A percentile compares a stretch with the other conserved stretches of the same genome.
Conservation (phyloP, 2,113 vertebrate species). For the Arvicanthis niloticus region DNA sequence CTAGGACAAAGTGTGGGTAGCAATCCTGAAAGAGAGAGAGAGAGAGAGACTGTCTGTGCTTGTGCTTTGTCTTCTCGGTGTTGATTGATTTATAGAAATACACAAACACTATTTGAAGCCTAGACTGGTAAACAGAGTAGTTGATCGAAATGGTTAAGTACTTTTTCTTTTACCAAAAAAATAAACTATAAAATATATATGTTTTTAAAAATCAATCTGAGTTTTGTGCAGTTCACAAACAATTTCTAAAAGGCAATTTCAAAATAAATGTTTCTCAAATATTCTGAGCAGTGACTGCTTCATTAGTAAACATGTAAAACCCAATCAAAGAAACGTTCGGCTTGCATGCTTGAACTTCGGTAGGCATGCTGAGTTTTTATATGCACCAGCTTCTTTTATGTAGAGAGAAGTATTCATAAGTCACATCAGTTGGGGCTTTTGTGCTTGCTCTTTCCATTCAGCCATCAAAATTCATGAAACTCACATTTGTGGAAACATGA, state of each 20-base stretch:
- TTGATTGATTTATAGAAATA: constrained; percentile 29
- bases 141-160: background rate
- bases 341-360: background rate
- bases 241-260: background rate
- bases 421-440: background rate
- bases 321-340: background rate
- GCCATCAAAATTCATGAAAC: background rate
- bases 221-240: background rate
- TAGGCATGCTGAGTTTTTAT: background rate
- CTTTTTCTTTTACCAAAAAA: background rate
- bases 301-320: background rate
- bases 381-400: background rate
- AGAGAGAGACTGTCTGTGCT: background rate
- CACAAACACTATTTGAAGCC: background rate
- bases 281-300: background rate
- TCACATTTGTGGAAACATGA: background rate
- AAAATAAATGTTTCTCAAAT: constrained; percentile 17
- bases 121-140: background rate
- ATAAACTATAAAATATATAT: background rate
- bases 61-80: background rate
- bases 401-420: background rate
- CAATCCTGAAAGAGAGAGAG: background rate
- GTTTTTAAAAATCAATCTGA: background rate
- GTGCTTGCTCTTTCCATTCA: background rate
- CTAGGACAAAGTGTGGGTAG: background rate